Evolutionary conservation across 2,797 vertebrate species (phyloP).

Genomic region (Tiaroga cobitis): DNA sequence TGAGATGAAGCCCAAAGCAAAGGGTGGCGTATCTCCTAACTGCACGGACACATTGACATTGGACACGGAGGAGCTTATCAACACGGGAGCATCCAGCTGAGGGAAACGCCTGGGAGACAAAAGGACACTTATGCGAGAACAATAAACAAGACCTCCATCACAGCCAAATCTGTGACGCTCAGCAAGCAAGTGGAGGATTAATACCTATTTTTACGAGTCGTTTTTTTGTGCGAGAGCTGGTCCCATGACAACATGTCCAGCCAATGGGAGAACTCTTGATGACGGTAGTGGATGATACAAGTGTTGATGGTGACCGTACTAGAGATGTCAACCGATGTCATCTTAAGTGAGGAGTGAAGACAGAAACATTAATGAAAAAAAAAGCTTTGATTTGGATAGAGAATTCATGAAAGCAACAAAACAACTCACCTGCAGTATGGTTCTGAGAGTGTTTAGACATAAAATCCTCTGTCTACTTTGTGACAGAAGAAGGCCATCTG

Average conservation of each 20-base stretch:
- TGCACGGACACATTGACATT: slow-evolving; percentile 94
- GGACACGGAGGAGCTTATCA: slow-evolving; percentile 86
- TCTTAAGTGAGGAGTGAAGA: slow-evolving; percentile 70
- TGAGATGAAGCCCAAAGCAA: slow-evolving; percentile 93
- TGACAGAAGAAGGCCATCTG: slow-evolving; percentile 94
- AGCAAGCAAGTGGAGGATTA: slow-evolving; percentile 14
- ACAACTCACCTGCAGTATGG: slow-evolving; percentile 82
- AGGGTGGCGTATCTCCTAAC: slow-evolving; percentile 93
- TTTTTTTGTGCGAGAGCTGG: slow-evolving; percentile 72
- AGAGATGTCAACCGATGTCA: slow-evolving; percentile 88
- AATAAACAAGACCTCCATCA: slow-evolving; percentile 3
- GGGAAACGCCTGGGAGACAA: slow-evolving; percentile 81
- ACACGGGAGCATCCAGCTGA: slow-evolving; percentile 88
- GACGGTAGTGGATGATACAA: slow-evolving; percentile 97
- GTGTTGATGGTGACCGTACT: slow-evolving; percentile 89
- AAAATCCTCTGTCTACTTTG: slow-evolving; percentile 96
- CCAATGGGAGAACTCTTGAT: slow-evolving; percentile 97
- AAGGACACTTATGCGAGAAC: slow-evolving; percentile 46
- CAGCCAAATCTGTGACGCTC: background rate
- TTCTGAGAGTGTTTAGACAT: slow-evolving; percentile 90
- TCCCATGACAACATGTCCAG: slow-evolving; percentile 87
- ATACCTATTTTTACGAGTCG: slow-evolving; percentile 76
- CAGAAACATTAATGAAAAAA: slow-evolving; percentile 9
- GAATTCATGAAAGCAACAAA: background rate
- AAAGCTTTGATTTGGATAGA: background rate